A percentile compares a stretch with the other conserved stretches of the same genome.
These are phyloP conservation scores for Imbricaverruca yamaguchii DNA, from an alignment of 2,888 invertebrate species.

Conservation along the genomic window DNA sequence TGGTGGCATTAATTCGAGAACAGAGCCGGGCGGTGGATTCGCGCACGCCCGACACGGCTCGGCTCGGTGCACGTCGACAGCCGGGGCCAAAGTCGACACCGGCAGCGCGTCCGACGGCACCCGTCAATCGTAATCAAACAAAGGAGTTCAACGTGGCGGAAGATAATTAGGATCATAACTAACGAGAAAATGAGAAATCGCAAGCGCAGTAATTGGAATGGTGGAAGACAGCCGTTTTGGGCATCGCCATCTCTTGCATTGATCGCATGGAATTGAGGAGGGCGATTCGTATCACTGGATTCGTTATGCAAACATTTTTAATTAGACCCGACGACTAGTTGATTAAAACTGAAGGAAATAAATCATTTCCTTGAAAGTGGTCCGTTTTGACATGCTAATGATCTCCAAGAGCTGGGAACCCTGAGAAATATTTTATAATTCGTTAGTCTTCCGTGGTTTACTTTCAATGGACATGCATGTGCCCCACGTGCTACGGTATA, in stretches of 20 bases:
- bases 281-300: background rate
- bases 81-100: background rate
- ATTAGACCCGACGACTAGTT: background rate
- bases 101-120: background rate
- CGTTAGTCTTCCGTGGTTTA: background rate
- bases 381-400: background rate
- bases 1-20: background rate
- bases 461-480: background rate
- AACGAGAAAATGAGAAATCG: background rate
- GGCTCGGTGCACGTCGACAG: background rate
- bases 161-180: slow-evolving; percentile 4
- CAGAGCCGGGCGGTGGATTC: background rate
- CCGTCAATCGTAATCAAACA: background rate
- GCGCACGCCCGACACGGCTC: no score
- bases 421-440: no score
- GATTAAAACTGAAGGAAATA: background rate
- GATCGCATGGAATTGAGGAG: background rate
- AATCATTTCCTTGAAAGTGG: background rate
- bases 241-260: background rate
- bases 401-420: no score
- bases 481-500: no score
- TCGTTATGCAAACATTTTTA: background rate
- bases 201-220: background rate
- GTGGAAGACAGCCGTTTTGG: background rate
- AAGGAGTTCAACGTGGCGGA: background rate